Conservation (phyloP, 2,888 invertebrate genomes). For the Marasmarcha lunaedactyla region DNA sequence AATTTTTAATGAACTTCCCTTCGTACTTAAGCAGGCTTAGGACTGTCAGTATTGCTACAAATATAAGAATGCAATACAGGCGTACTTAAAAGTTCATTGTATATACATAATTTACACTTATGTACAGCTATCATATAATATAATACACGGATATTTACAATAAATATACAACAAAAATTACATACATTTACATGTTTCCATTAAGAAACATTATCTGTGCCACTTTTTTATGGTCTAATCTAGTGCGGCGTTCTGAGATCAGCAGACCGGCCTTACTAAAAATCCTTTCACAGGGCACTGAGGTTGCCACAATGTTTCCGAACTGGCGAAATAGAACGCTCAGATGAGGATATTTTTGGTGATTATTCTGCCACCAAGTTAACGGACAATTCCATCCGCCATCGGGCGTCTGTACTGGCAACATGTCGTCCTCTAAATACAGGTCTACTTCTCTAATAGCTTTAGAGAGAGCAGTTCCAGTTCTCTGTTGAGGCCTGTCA, state of each 20-base stretch:
- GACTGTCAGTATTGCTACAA: no score
- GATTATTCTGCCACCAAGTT: constrained; percentile 5
- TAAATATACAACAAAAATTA: no score
- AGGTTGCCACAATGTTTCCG: no score
- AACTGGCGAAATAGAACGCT: constrained; percentile 3
- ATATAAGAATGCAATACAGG: no score
- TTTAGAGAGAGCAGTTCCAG: constrained; percentile 5
- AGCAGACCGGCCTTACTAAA: constrained; percentile 15
- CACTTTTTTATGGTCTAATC: constrained; percentile 9
- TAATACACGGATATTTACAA: no score
- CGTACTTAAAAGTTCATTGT: no score
- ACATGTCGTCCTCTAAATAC: constrained; percentile 6
- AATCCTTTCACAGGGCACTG: constrained; percentile 17
- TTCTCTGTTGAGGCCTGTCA: constrained; percentile 3
- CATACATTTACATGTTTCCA: no score
- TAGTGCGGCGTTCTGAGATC: constrained; percentile 12
- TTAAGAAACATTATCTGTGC: constrained; percentile 10
- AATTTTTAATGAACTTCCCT: no score
- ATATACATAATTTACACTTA: no score
- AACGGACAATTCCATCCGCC: no score
- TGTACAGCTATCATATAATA: no score
- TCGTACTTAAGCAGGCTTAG: no score
- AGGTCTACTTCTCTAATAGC: constrained; percentile 6
- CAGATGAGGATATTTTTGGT: constrained; percentile 6
- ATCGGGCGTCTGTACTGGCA: constrained; percentile 3